A percentile compares a stretch with the other conserved stretches of the same genome.
phyloP scores from a whole-genome alignment of 2,113 vertebrate genomes.

The Mormoops blainvillei region DNA sequence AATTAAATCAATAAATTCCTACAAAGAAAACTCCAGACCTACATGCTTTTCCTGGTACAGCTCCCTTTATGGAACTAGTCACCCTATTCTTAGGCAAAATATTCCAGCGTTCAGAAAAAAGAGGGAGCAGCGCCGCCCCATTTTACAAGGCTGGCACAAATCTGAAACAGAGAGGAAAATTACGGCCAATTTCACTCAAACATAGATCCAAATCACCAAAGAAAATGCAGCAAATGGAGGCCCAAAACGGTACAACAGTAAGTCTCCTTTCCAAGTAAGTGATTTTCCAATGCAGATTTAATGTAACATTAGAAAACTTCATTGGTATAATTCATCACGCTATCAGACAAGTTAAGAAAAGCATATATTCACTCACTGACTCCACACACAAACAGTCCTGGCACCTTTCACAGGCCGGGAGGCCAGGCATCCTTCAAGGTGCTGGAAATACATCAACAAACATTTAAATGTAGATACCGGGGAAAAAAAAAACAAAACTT shows the following conservation, averaged over 20 bases:
- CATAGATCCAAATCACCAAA: not conserved
- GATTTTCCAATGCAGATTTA: not conserved
- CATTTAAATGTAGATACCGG: not conserved
- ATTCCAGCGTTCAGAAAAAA: not conserved
- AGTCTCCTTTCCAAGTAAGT: not conserved
- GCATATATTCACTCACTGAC: not conserved
- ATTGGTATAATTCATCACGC: not conserved
- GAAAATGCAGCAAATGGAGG: not conserved
- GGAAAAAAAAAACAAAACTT: not conserved
- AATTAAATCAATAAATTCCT: not conserved
- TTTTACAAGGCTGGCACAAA: slow-evolving; percentile 10
- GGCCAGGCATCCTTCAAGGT: not conserved
- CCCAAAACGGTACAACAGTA: not conserved
- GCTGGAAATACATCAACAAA: not conserved
- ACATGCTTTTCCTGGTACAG: not conserved
- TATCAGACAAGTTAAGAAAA: not conserved
- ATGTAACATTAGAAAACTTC: not conserved
- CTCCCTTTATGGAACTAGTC: not conserved
- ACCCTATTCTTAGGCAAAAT: not conserved
- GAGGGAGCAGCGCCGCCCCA: not conserved
- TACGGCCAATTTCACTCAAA: not conserved
- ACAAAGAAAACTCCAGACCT: not conserved
- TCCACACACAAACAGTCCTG: not conserved
- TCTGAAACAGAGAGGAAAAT: not conserved
- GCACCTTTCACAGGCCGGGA: not conserved